Conservation (phyloP, 2,113 vertebrate genomes). For the Noctilio leporinus region DNA sequence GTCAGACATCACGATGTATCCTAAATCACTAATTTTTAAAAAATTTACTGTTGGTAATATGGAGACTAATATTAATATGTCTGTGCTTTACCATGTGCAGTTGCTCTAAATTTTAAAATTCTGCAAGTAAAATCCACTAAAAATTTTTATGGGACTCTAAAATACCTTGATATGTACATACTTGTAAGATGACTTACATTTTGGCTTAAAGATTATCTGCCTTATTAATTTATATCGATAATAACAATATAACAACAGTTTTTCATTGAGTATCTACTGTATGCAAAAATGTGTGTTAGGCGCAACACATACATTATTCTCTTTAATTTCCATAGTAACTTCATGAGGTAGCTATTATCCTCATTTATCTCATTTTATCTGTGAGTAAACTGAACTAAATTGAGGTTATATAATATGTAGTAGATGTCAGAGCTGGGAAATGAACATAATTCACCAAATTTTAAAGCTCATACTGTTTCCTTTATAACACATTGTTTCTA, state of each 20-base stretch:
- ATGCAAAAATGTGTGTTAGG: neutral
- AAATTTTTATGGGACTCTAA: neutral
- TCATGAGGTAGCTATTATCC: neutral
- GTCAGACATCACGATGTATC: neutral
- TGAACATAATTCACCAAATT: neutral
- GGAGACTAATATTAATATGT: neutral
- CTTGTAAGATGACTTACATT: neutral
- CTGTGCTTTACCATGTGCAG: neutral
- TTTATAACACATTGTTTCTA: neutral
- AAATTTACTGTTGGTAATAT: neutral
- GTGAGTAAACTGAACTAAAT: neutral
- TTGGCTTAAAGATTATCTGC: neutral
- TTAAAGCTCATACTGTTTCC: neutral
- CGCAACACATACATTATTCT: neutral
- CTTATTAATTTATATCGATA: neutral
- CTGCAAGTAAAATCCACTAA: neutral
- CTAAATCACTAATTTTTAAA: neutral
- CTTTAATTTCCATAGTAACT: neutral
- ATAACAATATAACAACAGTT: neutral
- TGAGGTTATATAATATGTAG: neutral
- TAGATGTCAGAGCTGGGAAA: neutral
- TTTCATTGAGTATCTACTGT: neutral
- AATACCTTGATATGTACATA: neutral
- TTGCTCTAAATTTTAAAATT: neutral
- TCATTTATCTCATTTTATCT: neutral